These are phyloP conservation scores for Laspeyria flexula DNA, from an alignment of 2,888 invertebrate genomes.

Conservation along the genomic window DNA sequence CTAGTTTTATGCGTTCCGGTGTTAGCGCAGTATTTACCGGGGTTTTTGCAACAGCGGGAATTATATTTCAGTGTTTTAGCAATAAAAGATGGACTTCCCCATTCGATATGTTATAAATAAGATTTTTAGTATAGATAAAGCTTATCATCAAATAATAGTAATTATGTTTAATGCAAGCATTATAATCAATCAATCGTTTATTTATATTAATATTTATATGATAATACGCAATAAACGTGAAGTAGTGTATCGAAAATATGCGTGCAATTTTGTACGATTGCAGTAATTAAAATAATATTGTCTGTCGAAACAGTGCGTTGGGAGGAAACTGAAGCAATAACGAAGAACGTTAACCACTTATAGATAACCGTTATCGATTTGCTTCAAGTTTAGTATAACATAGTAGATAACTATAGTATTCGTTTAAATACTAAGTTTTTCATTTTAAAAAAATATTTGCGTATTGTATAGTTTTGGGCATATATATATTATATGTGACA, in stretches of 20 bases:
- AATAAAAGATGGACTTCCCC: neutral
- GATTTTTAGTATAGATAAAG: neutral
- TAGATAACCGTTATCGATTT: slow-evolving; percentile 49
- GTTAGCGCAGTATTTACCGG: neutral
- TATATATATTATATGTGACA: no score
- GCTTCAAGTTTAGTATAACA: slow-evolving; percentile 19
- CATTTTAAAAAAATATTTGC: no score
- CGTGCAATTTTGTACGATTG: slow-evolving; percentile 26
- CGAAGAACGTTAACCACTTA: slow-evolving; percentile 44
- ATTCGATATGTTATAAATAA: neutral
- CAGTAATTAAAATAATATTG: slow-evolving; percentile 37
- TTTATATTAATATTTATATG: no score
- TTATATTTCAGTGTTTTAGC: neutral
- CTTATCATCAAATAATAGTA: no score
- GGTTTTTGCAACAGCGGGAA: neutral
- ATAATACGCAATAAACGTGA: no score
- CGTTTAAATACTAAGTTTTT: neutral
- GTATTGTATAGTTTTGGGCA: no score
- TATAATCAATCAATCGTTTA: no score
- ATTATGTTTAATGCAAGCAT: no score
- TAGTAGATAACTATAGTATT: neutral
- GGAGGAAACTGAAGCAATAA: slow-evolving; percentile 46
- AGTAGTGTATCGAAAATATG: slow-evolving; percentile 16
- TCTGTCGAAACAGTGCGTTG: slow-evolving; percentile 42
- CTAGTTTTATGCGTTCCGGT: neutral